phyloP scores from a whole-genome alignment of 2,113 vertebrate species.

The Sebastes schlegelii region DNA sequence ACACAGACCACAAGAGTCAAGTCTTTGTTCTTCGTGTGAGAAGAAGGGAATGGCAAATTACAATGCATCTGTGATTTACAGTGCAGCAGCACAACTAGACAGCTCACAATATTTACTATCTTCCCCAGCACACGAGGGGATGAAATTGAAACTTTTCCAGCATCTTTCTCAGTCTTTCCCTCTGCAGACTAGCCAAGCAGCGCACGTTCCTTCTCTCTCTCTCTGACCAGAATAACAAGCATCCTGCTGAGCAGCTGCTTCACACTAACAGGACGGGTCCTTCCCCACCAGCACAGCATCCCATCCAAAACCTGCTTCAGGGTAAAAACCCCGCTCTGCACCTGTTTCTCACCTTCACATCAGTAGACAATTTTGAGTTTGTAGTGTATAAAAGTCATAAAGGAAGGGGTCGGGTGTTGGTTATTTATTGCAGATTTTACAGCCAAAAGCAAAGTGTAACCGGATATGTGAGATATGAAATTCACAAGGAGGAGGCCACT shows the following conservation, averaged over 20 bases:
- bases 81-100: not conserved
- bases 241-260: conserved; percentile 68
- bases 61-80: not conserved
- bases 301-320: not conserved
- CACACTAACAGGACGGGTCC: conserved; percentile 22
- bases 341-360: not conserved
- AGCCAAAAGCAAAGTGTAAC: not conserved
- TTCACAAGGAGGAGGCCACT: not conserved
- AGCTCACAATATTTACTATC: conserved; percentile 5
- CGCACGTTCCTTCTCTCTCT: conserved; percentile 53
- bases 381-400: not conserved
- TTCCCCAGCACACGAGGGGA: not conserved
- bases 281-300: conserved; percentile 19
- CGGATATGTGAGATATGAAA: not conserved
- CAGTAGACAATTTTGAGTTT: not conserved
- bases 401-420: not conserved
- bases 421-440: not conserved
- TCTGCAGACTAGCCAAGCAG: conserved; percentile 46
- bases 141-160: conserved; percentile 27
- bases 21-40: not conserved
- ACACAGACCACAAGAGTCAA: not conserved
- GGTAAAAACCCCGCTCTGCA: not conserved
- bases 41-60: not conserved
- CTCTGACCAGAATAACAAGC: conserved; percentile 78
- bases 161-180: conserved; percentile 18